Conservation (phyloP, 2,888 invertebrate genomes). For the Venustoraphidia nigricollis region DNA sequence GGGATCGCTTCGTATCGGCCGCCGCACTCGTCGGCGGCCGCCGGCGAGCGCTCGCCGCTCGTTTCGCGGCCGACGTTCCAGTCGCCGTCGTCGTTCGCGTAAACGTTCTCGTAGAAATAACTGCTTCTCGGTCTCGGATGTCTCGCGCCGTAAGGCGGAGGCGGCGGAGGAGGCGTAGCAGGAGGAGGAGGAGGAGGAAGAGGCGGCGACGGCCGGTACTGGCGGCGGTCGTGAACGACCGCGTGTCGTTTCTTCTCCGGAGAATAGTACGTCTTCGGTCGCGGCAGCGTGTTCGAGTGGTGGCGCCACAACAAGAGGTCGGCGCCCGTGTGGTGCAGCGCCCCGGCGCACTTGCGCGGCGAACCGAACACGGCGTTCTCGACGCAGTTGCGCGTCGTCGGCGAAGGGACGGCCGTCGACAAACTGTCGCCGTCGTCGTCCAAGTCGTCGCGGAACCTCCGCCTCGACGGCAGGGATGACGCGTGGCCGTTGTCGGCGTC, state of each 20-base stretch:
- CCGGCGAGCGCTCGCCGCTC: too few relatives aligned
- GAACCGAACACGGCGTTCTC: constrained; percentile 9
- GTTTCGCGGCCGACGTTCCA: too few relatives aligned
- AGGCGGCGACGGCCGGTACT: too few relatives aligned
- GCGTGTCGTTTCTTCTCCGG: constrained; percentile 22
- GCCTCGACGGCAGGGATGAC: too few relatives aligned
- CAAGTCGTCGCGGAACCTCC: too few relatives aligned
- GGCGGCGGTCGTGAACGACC: constrained; percentile 14
- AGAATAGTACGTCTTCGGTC: constrained; percentile 22
- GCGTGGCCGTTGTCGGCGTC: too few relatives aligned
- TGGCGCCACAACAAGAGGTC: constrained; percentile 18
- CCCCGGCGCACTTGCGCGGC: constrained; percentile 5
- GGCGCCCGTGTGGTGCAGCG: constrained; percentile 8
- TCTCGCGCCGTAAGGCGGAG: not conserved
- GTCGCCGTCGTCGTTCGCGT: not conserved
- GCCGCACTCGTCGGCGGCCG: too few relatives aligned
- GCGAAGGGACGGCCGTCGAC: not conserved
- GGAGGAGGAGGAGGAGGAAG: too few relatives aligned
- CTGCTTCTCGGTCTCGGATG: constrained; percentile 1
- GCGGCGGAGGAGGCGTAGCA: too few relatives aligned
- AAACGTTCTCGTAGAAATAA: constrained; percentile 5
- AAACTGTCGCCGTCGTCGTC: too few relatives aligned
- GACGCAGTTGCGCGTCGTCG: not conserved
- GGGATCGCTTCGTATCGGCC: not conserved
- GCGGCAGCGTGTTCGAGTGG: constrained; percentile 24